Evolutionary conservation across 2,888 invertebrate genomes (phyloP).

Genomic region (Cephus sareptanus): DNA sequence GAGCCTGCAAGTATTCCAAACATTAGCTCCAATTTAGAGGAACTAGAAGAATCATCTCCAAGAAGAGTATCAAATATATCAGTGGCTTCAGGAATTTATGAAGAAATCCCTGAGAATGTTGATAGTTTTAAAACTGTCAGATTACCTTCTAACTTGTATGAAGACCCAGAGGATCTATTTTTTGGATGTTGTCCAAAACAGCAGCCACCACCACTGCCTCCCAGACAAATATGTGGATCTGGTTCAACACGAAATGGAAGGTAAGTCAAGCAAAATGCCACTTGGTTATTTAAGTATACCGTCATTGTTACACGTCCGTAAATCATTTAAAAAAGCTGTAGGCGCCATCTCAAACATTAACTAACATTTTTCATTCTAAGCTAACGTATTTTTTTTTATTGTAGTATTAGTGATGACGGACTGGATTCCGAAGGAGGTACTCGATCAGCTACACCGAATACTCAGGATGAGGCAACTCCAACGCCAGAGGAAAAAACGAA

Average conservation of each 20-base stretch:
- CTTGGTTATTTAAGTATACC: too few species aligned
- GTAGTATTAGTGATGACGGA: conserved; percentile 51
- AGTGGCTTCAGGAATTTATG: conserved; percentile 76
- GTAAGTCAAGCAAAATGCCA: conserved; percentile 22
- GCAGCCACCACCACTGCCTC: conserved; percentile 68
- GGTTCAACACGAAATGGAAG: conserved; percentile 45
- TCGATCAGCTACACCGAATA: conserved; percentile 49
- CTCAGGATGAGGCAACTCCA: conserved; percentile 45
- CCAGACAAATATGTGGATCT: conserved; percentile 57
- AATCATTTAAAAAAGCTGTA: too few species aligned
- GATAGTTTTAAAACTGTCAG: conserved; percentile 10
- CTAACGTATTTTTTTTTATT: conserved; percentile 9
- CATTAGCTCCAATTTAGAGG: conserved; percentile 17
- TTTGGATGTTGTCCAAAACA: conserved; percentile 39
- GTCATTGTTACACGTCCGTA: too few species aligned
- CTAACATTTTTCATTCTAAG: background rate
- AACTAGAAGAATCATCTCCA: conserved; percentile 29
- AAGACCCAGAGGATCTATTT: conserved; percentile 64
- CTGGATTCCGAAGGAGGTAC: conserved; percentile 54
- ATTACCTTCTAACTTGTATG: conserved; percentile 57
- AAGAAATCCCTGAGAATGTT: conserved; percentile 72
- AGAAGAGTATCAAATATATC: conserved; percentile 72
- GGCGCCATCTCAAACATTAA: background rate
- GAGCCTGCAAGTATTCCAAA: conserved; percentile 39
- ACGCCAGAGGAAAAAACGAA: conserved; percentile 42